Evolutionary conservation across 2,888 invertebrate genomes (phyloP).

Genomic region (Leptopilina myrica): DNA sequence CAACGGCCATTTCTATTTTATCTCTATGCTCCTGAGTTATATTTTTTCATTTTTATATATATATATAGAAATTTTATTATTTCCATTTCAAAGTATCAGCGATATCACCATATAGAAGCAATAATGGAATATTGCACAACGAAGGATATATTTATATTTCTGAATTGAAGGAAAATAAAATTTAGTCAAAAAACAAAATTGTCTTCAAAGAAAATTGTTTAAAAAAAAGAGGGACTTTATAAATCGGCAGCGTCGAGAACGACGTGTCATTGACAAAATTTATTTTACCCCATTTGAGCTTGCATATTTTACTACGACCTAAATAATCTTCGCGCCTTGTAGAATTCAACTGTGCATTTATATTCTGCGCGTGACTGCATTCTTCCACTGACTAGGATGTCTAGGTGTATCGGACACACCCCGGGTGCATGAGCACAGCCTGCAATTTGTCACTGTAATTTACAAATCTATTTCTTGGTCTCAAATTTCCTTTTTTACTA

Average conservation of each 20-base stretch:
- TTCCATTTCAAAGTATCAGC: background rate
- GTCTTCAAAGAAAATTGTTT: background rate
- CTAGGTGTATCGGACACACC: slow-evolving; percentile 7
- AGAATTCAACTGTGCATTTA: slow-evolving; percentile 24
- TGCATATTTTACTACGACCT: slow-evolving; percentile 35
- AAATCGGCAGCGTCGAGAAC: slow-evolving; percentile 2
- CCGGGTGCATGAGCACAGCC: background rate
- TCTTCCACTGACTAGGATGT: slow-evolving; percentile 35
- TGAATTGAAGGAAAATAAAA: too few relatives aligned
- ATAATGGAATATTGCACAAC: background rate
- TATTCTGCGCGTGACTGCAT: slow-evolving; percentile 35
- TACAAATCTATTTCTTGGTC: background rate
- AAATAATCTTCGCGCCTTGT: slow-evolving; percentile 35
- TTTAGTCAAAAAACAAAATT: too few relatives aligned
- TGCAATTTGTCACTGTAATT: slow-evolving; percentile 14
- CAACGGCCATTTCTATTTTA: background rate
- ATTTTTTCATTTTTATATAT: background rate
- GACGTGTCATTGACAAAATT: slow-evolving; percentile 28
- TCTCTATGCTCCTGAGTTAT: background rate
- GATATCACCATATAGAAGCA: background rate
- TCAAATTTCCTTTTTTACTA: background rate
- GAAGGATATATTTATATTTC: too few relatives aligned
- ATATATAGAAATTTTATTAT: background rate
- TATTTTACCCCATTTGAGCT: slow-evolving; percentile 12
- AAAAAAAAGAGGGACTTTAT: background rate